Conservation (phyloP, 1,140 invertebrate species). For the Pararge aegeria region DNA sequence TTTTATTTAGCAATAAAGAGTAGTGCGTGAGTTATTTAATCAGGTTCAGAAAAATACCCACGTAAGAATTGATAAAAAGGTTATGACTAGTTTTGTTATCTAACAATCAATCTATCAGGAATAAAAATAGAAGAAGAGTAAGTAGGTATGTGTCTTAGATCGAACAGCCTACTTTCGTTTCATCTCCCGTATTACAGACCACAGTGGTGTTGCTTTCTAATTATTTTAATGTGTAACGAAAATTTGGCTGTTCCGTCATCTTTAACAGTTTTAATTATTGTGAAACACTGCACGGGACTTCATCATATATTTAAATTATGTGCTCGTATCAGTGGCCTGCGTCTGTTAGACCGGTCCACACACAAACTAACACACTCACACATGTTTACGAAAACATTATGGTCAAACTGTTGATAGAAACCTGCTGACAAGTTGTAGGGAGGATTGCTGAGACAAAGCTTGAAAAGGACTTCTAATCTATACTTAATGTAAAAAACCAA, state of each 20-base stretch:
- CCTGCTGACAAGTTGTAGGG: slow-evolving; percentile 28
- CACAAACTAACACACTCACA: slow-evolving; percentile 34
- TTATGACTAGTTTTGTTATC: no score
- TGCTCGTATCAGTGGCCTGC: slow-evolving; percentile 50
- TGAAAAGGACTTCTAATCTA: not conserved
- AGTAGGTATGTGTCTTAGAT: not conserved
- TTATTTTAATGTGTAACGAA: slow-evolving; percentile 51
- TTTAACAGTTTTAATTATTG: slow-evolving; percentile 69
- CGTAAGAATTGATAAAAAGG: no score
- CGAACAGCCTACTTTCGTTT: slow-evolving; percentile 2
- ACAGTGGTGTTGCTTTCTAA: slow-evolving; percentile 44
- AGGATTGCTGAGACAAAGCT: not conserved
- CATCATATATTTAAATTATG: slow-evolving; percentile 67
- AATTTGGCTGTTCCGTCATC: slow-evolving; percentile 42
- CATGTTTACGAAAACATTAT: slow-evolving; percentile 16
- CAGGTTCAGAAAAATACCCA: no score
- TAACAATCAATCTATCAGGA: no score
- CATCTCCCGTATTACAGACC: slow-evolving; percentile 14
- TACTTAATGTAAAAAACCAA: slow-evolving; percentile 26
- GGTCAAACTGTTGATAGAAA: slow-evolving; percentile 26
- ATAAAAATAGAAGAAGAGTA: not conserved
- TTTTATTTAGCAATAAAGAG: no score
- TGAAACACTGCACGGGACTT: slow-evolving; percentile 57
- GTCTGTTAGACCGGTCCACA: slow-evolving; percentile 62
- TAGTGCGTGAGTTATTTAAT: no score